A percentile compares a stretch with the other conserved stretches of the same genome.
Evolutionary conservation across 2,797 vertebrate species (phyloP).

Genomic region (Takifugu rubripes): DNA sequence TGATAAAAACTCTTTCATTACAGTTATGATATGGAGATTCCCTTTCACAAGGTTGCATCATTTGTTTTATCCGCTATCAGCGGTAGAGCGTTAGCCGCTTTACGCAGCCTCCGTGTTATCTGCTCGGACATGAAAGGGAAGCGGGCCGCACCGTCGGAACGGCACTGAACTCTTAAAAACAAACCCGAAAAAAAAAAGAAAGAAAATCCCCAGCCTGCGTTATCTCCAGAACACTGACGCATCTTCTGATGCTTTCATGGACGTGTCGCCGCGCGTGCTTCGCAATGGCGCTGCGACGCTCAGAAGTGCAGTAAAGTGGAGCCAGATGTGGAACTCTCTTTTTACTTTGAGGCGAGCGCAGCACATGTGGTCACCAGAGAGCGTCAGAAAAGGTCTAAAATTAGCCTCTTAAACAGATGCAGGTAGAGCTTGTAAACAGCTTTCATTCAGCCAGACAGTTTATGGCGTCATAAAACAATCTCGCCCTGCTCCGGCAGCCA

Average conservation of each 20-base stretch:
- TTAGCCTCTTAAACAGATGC: background rate
- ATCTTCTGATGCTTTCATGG: slow-evolving; percentile 27
- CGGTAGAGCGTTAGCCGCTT: slow-evolving; percentile 38
- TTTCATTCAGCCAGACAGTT: slow-evolving; percentile 37
- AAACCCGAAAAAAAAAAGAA: background rate
- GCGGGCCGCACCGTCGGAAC: slow-evolving; percentile 69
- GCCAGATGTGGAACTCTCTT: background rate
- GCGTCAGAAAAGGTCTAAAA: slow-evolving; percentile 44
- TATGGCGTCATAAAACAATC: slow-evolving; percentile 54
- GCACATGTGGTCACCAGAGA: slow-evolving; percentile 79
- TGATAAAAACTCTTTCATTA: slow-evolving; percentile 66
- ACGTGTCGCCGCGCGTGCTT: slow-evolving; percentile 17
- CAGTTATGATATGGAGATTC: slow-evolving; percentile 61
- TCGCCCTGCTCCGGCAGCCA: slow-evolving; percentile 38
- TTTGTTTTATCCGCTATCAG: slow-evolving; percentile 65
- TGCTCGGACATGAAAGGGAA: slow-evolving; percentile 58
- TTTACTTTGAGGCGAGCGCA: slow-evolving; percentile 39
- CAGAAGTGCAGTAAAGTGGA: slow-evolving; percentile 19
- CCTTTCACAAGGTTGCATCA: slow-evolving; percentile 70
- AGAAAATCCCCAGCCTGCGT: background rate
- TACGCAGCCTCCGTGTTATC: slow-evolving; percentile 51
- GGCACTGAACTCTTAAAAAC: slow-evolving; percentile 64
- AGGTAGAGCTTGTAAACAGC: slow-evolving; percentile 8
- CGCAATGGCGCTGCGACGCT: slow-evolving; percentile 13
- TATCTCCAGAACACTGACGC: slow-evolving; percentile 27